Base-by-base conservation (phyloP, 2,113 vertebrate genomes). In the Cinclus cinclus region DNA sequence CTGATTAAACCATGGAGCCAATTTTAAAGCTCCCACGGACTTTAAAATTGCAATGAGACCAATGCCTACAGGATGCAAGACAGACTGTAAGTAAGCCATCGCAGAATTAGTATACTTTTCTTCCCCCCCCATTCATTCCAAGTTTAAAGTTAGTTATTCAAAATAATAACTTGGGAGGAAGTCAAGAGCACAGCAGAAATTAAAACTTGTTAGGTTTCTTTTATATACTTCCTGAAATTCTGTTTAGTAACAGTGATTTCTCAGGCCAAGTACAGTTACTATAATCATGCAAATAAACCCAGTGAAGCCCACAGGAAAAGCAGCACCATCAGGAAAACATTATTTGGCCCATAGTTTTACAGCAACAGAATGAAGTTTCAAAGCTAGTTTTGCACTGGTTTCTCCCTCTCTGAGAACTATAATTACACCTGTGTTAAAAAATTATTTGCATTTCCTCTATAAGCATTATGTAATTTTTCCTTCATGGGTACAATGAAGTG, bases 121-220 rank as follows among this genome's bases (percentile, higher is more conserved):
- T 18, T 31, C 4, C 10, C 10, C 10, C 10, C 7, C 8, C 0
- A 5, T 33, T 85, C 25, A 53, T 25, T 30, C 56, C 22, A 83
- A 91, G 58, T 80, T 65, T 78, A 67, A 84, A 84, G 59, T 24
- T 39, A 44, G 30, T 37, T 87, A 33, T 75, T 87, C 85, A 89
- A 70, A 94, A 78, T 22, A 23, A 22, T 46, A 81, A 90, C 23
- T 83, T 42, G 8, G 25, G 52, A 94, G 16, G 37, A 93, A 84
- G 41, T 39, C 37, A 71, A 89, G 20, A 71, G 9, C 0, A 0
- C 37, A 70, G 71, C 0, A 0, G n/a, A 86, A n/a, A 74, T 88
- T 42, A 73, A 58, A 62, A 85, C 55, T 91, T 93, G 13, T 25
- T 30, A 15, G 7, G 31, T 56, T 86, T 89, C 59, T 77, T 80